These are phyloP conservation scores for Malurus splendens DNA, from an alignment of 2,797 vertebrate species.

Conservation along the genomic window DNA sequence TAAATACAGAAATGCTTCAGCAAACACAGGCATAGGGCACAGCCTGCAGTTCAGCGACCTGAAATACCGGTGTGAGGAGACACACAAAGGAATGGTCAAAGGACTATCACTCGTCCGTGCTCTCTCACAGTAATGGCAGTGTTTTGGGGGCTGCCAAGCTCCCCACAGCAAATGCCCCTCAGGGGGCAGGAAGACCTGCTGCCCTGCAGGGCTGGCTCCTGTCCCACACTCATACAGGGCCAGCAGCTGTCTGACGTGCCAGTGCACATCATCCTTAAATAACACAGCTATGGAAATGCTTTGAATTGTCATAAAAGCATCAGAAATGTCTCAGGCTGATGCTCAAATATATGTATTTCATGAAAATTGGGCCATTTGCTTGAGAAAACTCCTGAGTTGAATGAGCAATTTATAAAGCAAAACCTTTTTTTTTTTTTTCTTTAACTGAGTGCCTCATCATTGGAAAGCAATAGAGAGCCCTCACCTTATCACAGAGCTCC, in stretches of 20 bases:
- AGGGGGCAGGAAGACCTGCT: background rate
- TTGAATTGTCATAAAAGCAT: background rate
- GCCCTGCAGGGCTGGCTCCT: background rate
- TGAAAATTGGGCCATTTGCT: background rate
- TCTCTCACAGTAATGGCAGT: background rate
- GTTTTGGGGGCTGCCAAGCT: background rate
- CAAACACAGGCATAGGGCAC: background rate
- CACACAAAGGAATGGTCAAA: background rate
- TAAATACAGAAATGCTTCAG: background rate
- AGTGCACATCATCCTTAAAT: background rate
- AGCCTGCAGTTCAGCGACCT: background rate
- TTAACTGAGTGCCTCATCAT: background rate
- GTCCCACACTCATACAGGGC: rapidly evolving
- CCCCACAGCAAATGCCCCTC: background rate
- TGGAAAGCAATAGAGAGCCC: background rate
- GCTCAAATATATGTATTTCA: background rate
- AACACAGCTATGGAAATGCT: background rate
- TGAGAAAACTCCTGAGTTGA: background rate
- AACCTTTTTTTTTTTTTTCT: background rate
- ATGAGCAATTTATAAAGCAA: background rate
- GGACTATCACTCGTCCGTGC: rapidly evolving
- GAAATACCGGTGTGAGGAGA: background rate
- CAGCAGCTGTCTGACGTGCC: rapidly evolving
- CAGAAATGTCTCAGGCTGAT: background rate
- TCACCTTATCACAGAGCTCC: constrained; percentile 1